Percentiles rank a stretch among this genome's conserved stretches.
Conservation (phyloP, 2,113 vertebrate species). For the Platysteira castanea region DNA sequence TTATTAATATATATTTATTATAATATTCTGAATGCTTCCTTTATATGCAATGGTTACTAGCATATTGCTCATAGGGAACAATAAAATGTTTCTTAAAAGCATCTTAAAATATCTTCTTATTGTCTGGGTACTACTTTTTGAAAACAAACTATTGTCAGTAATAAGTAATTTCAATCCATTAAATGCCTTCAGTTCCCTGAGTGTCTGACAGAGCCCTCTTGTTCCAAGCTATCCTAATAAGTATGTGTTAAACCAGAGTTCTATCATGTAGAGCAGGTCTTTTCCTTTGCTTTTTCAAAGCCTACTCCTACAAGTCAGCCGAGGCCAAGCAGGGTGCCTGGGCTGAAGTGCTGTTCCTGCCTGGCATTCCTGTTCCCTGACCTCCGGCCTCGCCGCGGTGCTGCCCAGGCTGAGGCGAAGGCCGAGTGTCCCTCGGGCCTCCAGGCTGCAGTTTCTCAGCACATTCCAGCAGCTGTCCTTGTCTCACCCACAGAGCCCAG, state of each 20-base stretch:
- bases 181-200: background rate
- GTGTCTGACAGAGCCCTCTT: background rate
- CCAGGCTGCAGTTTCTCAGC: background rate
- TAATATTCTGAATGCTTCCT: background rate
- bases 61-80: background rate
- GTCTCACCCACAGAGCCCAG: background rate
- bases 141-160: background rate
- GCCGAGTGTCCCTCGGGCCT: accelerated
- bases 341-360: accelerated
- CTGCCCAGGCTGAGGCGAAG: accelerated
- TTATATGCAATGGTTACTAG: background rate
- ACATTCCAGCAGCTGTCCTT: background rate
- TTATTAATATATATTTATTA: background rate
- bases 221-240: background rate
- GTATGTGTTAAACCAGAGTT: background rate
- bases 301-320: background rate
- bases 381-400: background rate
- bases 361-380: background rate
- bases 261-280: background rate
- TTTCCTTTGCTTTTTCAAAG: background rate
- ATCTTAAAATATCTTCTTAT: background rate
- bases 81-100: background rate
- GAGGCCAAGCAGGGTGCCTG: background rate
- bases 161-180: background rate
- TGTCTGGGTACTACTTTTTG: background rate